phyloP scores from a whole-genome alignment of 2,113 vertebrate species.

The Tragelaphus scriptus region DNA sequence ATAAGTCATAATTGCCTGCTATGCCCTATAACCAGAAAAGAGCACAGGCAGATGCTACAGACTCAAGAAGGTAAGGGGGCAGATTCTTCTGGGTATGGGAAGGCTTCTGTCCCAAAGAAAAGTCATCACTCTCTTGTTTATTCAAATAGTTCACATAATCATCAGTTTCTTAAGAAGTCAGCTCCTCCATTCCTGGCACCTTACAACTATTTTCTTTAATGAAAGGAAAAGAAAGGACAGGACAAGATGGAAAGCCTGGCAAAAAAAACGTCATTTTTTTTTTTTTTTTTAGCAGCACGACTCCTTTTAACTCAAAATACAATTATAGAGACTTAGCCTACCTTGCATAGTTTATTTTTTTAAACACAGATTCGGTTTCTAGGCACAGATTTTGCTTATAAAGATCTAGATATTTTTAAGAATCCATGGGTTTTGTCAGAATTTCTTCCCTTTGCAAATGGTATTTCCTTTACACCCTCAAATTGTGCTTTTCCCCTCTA shows the following conservation, averaged over 20 bases:
- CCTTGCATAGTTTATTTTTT: background rate
- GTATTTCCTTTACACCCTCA: background rate
- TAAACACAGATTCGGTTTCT: background rate
- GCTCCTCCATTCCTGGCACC: background rate
- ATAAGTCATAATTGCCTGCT: background rate
- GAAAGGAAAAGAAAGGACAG: background rate
- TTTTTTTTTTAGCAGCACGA: background rate
- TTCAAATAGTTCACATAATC: background rate
- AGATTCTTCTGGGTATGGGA: background rate
- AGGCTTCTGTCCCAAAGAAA: background rate
- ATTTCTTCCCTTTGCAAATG: slow-evolving; percentile 24
- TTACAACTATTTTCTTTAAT: background rate
- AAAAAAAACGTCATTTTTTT: background rate
- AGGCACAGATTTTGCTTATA: background rate
- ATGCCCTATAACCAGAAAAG: background rate
- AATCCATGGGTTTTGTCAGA: background rate
- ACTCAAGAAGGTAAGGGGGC: background rate
- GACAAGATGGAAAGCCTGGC: background rate
- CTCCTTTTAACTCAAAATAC: slow-evolving; percentile 2
- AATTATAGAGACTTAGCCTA: background rate
- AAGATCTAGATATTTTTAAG: background rate
- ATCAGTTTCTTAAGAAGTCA: background rate
- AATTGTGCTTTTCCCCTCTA: background rate
- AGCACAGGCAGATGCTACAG: background rate
- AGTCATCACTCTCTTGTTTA: background rate